Evolutionary conservation across 2,797 vertebrate species (phyloP), one percentile per base, ranked within the genome.

Genomic region (Octomys mimax): DNA sequence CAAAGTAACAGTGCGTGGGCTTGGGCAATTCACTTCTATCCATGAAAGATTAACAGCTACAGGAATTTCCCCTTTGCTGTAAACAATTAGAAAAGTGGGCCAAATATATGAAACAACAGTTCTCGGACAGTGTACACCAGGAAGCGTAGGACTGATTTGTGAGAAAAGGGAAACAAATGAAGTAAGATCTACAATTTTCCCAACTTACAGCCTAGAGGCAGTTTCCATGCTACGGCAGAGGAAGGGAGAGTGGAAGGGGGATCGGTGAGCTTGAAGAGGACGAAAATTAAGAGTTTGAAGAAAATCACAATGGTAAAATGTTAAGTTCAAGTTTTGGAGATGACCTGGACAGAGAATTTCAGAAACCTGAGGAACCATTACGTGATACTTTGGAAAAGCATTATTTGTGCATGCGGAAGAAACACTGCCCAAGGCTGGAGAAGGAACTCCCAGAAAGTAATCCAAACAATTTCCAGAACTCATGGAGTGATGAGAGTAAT

Each of bases 11-110:
- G 59, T 87, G 52, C 86, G 28, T n/a, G 26, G 64, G 49, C 12
- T 86, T 84, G 80, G 89, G 49, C 42, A 87, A 91, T 91, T 71
- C 28, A 28, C 52, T 78, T 83, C 78, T 82, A 54, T 83, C 46
- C 14, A 14, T 33, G 54, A 87, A 93, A 92, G 71, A 95, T 95
- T 90, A 87, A 78, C 36, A 66, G 54, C 71, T 80, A 39, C 11
- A 95, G 94, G 91, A 97, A 92, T 96, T 94, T 94, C 87, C 83
- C 85, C 42, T 91, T 89, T 68, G n/a, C 64, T 89, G 26, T 95
- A 94, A 94, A 95, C 89, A 95, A n/a, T 84, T 85, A 95, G 66
- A 80, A 94, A 89, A 83, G 75, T 49, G 21, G 26, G 77, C 84
- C 39, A 83, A 54, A 13, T 80, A 28, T 49, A 78, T 80, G 26